Conservation (phyloP, 2,113 vertebrate genomes). For the Trogon surrucura region DNA sequence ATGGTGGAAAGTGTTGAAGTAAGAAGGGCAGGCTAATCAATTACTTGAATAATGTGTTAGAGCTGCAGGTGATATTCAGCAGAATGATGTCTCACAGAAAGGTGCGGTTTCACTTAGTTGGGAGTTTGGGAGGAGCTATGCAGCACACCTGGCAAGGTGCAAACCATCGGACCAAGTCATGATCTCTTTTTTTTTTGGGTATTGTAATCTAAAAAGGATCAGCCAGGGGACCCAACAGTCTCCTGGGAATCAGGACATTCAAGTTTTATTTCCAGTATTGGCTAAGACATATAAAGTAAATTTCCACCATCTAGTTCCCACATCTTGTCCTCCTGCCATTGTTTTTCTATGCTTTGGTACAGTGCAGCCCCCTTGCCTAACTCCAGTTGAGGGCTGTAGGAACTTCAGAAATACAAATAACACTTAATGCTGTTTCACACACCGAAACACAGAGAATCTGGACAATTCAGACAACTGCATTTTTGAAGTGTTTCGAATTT, state of each 20-base stretch:
- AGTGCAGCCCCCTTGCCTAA: neutral
- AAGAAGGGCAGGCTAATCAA: neutral
- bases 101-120: neutral
- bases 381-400: neutral
- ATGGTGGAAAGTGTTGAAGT: neutral
- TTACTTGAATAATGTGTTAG: neutral
- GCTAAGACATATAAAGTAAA: neutral
- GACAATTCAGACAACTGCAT: neutral
- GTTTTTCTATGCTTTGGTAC: neutral
- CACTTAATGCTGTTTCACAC: neutral
- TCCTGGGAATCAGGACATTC: neutral
- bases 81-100: neutral
- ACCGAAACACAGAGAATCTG: neutral
- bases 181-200: neutral
- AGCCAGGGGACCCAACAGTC: neutral
- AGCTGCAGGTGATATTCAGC: slow-evolving; percentile 9
- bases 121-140: neutral
- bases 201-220: neutral
- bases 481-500: neutral
- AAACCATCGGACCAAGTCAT: neutral
- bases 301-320: neutral
- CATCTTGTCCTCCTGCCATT: neutral
- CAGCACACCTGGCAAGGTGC: neutral
- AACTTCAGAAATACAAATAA: neutral
- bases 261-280: neutral